Evolutionary conservation across 2,888 invertebrate genomes (phyloP).

Genomic region (Oxyteleia sp.): DNA sequence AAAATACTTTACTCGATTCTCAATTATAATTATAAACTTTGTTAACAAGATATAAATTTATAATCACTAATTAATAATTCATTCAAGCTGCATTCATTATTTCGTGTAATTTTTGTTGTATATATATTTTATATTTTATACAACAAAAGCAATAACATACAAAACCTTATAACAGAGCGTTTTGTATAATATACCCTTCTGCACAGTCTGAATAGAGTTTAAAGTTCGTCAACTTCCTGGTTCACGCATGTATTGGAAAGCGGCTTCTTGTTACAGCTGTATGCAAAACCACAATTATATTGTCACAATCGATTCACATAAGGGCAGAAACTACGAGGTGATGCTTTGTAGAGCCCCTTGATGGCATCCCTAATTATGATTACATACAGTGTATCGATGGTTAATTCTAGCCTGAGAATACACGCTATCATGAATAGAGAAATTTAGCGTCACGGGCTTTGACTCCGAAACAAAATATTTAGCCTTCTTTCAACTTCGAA

Average conservation of each 20-base stretch:
- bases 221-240: constrained; percentile 25
- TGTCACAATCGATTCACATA: constrained; percentile 50
- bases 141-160: too few species aligned
- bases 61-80: too few species aligned
- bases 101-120: too few species aligned
- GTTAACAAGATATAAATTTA: too few species aligned
- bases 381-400: constrained; percentile 22
- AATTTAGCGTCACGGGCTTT: constrained; percentile 50
- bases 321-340: constrained; percentile 38
- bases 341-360: constrained; percentile 30
- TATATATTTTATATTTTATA: too few species aligned
- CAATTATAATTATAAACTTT: too few species aligned
- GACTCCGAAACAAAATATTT: too few species aligned
- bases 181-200: constrained; percentile 8
- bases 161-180: too few species aligned
- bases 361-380: constrained; percentile 43
- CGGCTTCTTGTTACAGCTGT: constrained; percentile 35
- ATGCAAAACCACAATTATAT: constrained; percentile 54
- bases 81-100: too few species aligned
- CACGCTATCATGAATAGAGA: constrained; percentile 33
- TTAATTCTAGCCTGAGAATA: constrained; percentile 51
- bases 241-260: constrained; percentile 23
- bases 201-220: constrained; percentile 26
- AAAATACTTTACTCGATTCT: too few species aligned
- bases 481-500: too few species aligned